A percentile compares a stretch with the other conserved stretches of the same genome.
These are phyloP conservation scores for Coronaproctus castanopsis DNA, from an alignment of 2,888 invertebrate genomes.

Conservation along the genomic window DNA sequence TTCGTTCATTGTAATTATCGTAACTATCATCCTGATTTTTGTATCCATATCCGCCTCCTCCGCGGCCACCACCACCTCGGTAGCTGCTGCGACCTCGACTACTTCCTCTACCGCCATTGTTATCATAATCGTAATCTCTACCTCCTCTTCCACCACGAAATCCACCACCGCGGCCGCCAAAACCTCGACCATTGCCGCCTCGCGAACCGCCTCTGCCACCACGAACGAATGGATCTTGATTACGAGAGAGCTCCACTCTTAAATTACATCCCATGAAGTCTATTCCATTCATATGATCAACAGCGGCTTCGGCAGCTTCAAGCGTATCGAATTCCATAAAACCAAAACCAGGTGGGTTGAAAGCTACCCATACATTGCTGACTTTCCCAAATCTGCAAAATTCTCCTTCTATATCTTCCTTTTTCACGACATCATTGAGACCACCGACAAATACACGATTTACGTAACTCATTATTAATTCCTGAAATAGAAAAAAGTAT, in stretches of 20 bases:
- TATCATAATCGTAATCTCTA: conserved; percentile 25
- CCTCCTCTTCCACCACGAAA: conserved; percentile 31
- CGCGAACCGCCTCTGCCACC: conserved; percentile 47
- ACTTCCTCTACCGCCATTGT: conserved; percentile 28
- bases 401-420: conserved; percentile 75
- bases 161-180: conserved; percentile 33
- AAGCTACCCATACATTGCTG: conserved; percentile 80
- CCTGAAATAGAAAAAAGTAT: too few species aligned
- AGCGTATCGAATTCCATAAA: conserved; percentile 80
- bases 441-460: conserved; percentile 68
- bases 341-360: conserved; percentile 84
- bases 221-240: conserved; percentile 28
- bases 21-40: conserved; percentile 27
- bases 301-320: conserved; percentile 74
- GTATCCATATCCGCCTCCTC: conserved; percentile 29
- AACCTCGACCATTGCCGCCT: conserved; percentile 36
- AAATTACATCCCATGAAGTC: conserved; percentile 71
- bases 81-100: conserved; percentile 30
- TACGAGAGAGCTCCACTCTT: conserved; percentile 70
- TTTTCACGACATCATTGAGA: conserved; percentile 68
- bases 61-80: conserved; percentile 28
- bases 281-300: conserved; percentile 68
- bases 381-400: conserved; percentile 82
- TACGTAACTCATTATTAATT: not conserved
- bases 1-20: conserved; percentile 25